Conservation (phyloP, 1,140 invertebrate genomes). For the Trichonephila clavata region DNA sequence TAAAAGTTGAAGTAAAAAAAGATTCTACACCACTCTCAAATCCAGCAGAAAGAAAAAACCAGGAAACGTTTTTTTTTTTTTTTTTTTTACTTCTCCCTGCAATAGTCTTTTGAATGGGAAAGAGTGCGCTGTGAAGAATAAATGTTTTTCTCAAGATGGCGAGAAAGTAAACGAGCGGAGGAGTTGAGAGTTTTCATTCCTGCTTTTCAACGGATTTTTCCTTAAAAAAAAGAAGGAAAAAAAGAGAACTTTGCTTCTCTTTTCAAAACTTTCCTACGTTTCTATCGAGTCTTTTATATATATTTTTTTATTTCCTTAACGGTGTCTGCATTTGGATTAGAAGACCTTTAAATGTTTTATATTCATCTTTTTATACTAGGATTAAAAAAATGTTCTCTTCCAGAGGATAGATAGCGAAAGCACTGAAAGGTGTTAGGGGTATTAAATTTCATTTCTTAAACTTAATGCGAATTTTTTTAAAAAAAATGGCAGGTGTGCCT, state of each 20-base stretch:
- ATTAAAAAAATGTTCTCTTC: slow-evolving; percentile 1
- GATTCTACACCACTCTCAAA: background rate
- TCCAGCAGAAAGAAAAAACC: background rate
- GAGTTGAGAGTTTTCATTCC: slow-evolving; percentile 42
- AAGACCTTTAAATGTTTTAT: slow-evolving; percentile 44
- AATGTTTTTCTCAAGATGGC: slow-evolving; percentile 46
- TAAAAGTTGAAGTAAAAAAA: background rate
- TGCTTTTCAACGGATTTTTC: slow-evolving; percentile 34
- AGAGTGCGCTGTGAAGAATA: slow-evolving; percentile 14
- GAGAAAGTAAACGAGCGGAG: slow-evolving; percentile 34
- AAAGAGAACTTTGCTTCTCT: background rate
- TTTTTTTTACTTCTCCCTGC: background rate
- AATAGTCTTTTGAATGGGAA: background rate
- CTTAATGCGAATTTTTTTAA: background rate
- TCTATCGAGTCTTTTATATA: background rate
- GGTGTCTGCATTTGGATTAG: background rate
- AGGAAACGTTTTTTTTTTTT: background rate
- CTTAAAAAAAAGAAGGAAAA: background rate
- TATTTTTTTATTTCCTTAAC: background rate
- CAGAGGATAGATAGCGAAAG: background rate
- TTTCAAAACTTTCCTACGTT: slow-evolving; percentile 27
- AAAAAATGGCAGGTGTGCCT: no score
- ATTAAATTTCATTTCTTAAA: background rate
- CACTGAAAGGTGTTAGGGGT: background rate
- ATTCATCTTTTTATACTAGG: background rate